Evolutionary conservation across 2,888 invertebrate species (phyloP).

Genomic region (Bugulina stolonifera): DNA sequence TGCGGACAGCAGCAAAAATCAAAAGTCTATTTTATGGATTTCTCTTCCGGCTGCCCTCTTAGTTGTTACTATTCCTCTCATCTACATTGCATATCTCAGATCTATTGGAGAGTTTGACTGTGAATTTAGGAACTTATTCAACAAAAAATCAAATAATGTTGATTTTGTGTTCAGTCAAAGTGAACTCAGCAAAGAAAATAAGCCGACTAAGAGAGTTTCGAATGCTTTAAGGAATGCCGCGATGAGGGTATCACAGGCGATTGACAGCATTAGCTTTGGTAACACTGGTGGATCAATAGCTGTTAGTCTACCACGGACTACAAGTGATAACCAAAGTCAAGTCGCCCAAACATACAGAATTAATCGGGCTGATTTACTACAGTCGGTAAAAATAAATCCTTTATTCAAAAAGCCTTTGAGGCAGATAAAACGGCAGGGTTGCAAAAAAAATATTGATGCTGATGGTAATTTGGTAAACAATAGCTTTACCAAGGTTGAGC

Average conservation of each 20-base stretch:
- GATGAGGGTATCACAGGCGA: neutral
- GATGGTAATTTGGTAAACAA: neutral
- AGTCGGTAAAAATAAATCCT: neutral
- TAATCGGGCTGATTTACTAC: neutral
- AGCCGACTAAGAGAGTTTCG: neutral
- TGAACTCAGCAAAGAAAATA: neutral
- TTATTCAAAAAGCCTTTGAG: neutral
- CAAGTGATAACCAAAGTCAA: neutral
- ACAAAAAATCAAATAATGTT: neutral
- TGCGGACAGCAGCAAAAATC: neutral
- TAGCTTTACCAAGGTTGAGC: neutral
- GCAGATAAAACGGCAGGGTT: neutral
- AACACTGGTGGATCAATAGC: neutral
- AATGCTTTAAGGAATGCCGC: neutral
- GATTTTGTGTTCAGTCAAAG: conserved; percentile 10
- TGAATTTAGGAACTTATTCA: neutral
- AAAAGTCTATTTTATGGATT: conserved; percentile 1
- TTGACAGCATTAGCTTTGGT: neutral
- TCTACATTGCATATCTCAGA: conserved; percentile 5
- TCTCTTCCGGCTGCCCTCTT: neutral
- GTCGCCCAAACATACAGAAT: neutral
- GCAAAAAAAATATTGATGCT: neutral
- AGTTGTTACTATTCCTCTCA: neutral
- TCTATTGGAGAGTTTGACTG: neutral
- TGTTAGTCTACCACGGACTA: neutral